These are phyloP conservation scores for Paratrypauchen microcephalus DNA, from an alignment of 2,797 vertebrate genomes.

Conservation along the genomic window DNA sequence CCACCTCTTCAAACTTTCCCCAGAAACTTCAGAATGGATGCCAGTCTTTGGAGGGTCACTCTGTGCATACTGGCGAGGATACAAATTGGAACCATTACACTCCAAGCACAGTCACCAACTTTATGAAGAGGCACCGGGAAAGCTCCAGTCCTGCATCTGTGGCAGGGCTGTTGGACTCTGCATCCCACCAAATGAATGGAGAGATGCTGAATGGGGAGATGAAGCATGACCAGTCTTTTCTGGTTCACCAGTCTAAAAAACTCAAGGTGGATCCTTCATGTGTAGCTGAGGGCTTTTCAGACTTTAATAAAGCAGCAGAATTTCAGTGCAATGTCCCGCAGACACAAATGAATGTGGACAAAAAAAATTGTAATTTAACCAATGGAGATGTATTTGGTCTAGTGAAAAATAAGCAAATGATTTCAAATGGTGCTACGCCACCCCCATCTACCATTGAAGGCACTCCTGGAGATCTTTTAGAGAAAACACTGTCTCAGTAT, in stretches of 20 bases:
- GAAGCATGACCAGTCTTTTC: conserved; percentile 86
- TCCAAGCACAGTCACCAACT: conserved; percentile 68
- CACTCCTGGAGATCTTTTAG: conserved; percentile 85
- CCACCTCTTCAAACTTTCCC: conserved; percentile 78
- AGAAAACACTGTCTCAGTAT: conserved; percentile 91
- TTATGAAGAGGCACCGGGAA: conserved; percentile 80
- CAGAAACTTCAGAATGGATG: conserved; percentile 88
- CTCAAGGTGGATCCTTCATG: conserved; percentile 75
- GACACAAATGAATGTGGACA: conserved; percentile 76
- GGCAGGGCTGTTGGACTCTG: conserved; percentile 78
- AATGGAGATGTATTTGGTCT: conserved; percentile 84
- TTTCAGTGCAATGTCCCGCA: conserved; percentile 72
- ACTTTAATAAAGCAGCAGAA: conserved; percentile 70
- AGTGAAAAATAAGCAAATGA: conserved; percentile 84
- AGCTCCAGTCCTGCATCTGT: conserved; percentile 75
- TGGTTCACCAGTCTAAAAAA: conserved; percentile 85
- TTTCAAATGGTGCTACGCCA: conserved; percentile 91
- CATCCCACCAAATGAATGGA: conserved; percentile 84
- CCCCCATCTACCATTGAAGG: conserved; percentile 86
- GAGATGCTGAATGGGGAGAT: conserved; percentile 89
- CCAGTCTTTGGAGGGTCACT: conserved; percentile 75
- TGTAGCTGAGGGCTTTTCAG: conserved; percentile 72
- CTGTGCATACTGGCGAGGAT: conserved; percentile 83
- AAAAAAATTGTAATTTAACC: conserved; percentile 76
- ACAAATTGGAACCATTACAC: conserved; percentile 80